These are phyloP conservation scores for Pardalotus punctatus DNA, from an alignment of 2,113 vertebrate genomes.

Conservation along the genomic window DNA sequence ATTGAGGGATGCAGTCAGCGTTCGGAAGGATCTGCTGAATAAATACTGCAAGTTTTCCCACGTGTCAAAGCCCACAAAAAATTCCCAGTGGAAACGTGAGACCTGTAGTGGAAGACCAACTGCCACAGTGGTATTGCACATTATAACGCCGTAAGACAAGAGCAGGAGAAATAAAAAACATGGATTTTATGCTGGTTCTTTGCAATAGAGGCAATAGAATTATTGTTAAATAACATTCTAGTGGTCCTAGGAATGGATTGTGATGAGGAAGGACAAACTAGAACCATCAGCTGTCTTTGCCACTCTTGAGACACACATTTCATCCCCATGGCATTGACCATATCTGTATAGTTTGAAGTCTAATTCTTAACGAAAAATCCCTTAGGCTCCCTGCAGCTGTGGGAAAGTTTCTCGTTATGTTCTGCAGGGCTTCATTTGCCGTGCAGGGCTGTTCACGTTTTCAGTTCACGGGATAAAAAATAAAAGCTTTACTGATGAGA, in stretches of 20 bases:
- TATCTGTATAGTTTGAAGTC: not conserved
- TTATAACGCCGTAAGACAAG: not conserved
- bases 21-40: not conserved
- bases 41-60: fast-evolving
- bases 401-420: not conserved
- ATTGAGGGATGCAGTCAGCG: not conserved
- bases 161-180: not conserved
- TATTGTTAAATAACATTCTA: not conserved
- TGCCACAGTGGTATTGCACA: not conserved
- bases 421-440: not conserved
- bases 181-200: not conserved
- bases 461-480: not conserved
- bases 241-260: not conserved
- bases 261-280: not conserved
- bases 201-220: not conserved
- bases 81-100: not conserved
- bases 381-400: not conserved
- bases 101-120: not conserved
- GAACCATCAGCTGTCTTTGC: not conserved
- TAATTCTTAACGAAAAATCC: not conserved
- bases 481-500: not conserved
- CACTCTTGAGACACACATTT: not conserved
- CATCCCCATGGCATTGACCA: not conserved
- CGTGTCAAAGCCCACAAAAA: not conserved
- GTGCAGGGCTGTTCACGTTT: not conserved